Evolutionary conservation across 2,888 invertebrate genomes (phyloP).

Genomic region (Apodemia mormo): DNA sequence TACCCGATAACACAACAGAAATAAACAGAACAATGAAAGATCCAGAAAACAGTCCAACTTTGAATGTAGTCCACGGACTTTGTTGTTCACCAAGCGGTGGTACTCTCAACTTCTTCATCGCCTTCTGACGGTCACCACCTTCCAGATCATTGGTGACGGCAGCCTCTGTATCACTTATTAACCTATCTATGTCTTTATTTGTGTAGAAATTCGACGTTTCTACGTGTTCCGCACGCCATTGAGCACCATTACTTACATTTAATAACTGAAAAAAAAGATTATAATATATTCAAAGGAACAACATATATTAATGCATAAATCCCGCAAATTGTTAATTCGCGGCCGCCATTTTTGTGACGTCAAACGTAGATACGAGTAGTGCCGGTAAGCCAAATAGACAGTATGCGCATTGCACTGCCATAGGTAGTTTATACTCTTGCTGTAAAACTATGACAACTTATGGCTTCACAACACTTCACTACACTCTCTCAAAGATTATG

Average conservation of each 20-base stretch:
- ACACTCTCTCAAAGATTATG: no score
- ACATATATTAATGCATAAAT: no score
- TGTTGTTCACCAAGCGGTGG: constrained; percentile 98
- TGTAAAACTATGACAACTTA: no score
- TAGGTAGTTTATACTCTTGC: no score
- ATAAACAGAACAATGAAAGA: constrained; percentile 94
- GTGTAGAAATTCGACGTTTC: constrained; percentile 97
- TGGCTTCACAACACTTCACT: no score
- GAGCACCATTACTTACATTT: constrained; percentile 91
- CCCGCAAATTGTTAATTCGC: no score
- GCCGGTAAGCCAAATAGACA: no score
- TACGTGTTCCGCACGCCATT: constrained; percentile 96
- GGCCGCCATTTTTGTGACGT: no score
- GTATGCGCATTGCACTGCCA: no score
- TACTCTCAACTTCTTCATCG: constrained; percentile 98
- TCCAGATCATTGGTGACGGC: constrained; percentile 93
- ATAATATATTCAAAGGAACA: no score
- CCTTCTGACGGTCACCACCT: constrained; percentile 96
- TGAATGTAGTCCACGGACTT: constrained; percentile 97
- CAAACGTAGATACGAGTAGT: no score
- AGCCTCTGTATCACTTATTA: constrained; percentile 97
- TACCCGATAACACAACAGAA: constrained; percentile 93
- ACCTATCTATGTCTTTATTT: constrained; percentile 97
- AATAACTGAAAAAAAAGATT: constrained; percentile 81
- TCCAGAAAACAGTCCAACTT: constrained; percentile 97